Evolutionary conservation across 1,140 invertebrate genomes (phyloP), one percentile per base, ranked within the genome.

Genomic region (Rhyzopertha dominica): DNA sequence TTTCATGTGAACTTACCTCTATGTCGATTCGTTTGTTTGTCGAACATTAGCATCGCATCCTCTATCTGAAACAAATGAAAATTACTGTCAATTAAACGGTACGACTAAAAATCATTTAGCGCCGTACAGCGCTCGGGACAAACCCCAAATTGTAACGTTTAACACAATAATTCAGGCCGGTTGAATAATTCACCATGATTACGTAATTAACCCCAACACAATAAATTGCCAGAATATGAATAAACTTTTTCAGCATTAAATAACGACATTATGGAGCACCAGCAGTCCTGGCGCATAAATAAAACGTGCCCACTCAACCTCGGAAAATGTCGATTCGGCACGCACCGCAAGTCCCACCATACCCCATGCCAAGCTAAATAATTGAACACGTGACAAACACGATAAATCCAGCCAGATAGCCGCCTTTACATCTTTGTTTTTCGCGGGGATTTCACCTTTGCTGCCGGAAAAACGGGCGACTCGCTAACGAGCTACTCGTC

Each of bases 21-120:
- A 79, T 99, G 96, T 77, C 96, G 87, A 79, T 98, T 98, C 61
- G 96, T 99, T 71, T 96, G 92, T 81, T 99, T 98, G 76, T 99
- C 96, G 74, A 98, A 99, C 96, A 99, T 99, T 65, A 99, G 82
- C 95, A 98, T 98, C 51, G 94, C 95, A 72, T 98, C 96, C 77
- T 99, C 95, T 70, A 98, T 97, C 95, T 98, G 85, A 43, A 94
- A 91, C 69, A 71, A 75, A 64, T 69, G 66, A 51, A 66, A 72
- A 61, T 22, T 8, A 20, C n/a, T 20, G 4, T 9, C 12, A 20
- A 19, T 12, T 4, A 37, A 7, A 20, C 9, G 4, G 18, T 17
- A 37, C 13, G 12, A 20, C 14, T 8, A 20, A 37, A 20, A 37
- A 37, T n/a, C 35, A 37, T 16, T 12, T 20, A 23, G n/a, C n/a